Evolutionary conservation across 35 echinoderm and acorn worm genomes (phyloP), one percentile per base, ranked within the genome.

Genomic region (Strongylocentrotus purpuratus): DNA sequence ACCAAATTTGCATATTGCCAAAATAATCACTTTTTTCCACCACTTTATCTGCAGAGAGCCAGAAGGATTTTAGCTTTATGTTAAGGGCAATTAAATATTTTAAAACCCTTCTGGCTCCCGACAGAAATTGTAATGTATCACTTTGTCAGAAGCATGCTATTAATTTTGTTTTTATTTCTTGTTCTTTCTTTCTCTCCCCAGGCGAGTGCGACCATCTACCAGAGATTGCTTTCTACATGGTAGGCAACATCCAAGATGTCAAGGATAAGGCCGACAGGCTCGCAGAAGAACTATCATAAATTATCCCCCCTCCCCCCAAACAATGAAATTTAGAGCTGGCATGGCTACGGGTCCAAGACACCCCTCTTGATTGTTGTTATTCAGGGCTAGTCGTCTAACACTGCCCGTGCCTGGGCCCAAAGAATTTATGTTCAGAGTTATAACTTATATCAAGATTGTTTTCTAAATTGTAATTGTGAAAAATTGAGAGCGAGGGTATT

Each of bases 201-300:
- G 98, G 98, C 95, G 97, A 99, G 55, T 87, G 95, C 25, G 98
- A 99, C 65, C 98, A 99, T 92, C 95, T 98, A 87, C 98, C 98
- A 32, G 98, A 99, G 86, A 95, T 99, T 33, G 98, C 98, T 45
- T 99, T 99, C 97, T 95, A 99, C 94, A 99, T 99, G 98, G 97
- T 99, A 61, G 98, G 98, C 48, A 33, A 78, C 94, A 99, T 99
- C 90, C 91, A 96, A 31, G 98, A 99, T 50, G 98, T 98, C 10
- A 87, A 94, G 46, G 96, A 78, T 20, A 99, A 99, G 95, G 98
- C 98, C 12, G 95, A 96, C 33, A 98, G 91, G 94, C 96, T 99
- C n/a, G 97, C 98, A 47, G 97, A 98, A 50, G 98, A 99, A 70
- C 97, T 95, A 46, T 45, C 61, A 85, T 71, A 95, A 94, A 85